Evolutionary conservation across 2,888 invertebrate genomes (phyloP).

Genomic region (Terebella lapidaria): DNA sequence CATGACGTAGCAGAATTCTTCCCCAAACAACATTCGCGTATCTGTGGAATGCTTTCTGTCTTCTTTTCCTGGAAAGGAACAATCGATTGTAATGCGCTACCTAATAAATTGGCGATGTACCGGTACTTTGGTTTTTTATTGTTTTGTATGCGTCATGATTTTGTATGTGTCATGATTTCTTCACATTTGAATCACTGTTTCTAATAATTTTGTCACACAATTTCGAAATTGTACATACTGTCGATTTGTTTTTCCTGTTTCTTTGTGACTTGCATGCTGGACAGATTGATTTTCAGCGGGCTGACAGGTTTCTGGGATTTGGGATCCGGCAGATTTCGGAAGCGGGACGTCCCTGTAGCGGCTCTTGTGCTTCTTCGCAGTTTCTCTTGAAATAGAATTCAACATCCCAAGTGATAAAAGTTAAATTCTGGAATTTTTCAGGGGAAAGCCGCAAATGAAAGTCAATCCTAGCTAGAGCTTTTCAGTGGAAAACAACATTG

Average conservation of each 20-base stretch:
- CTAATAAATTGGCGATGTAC: no score
- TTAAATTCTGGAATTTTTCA: no score
- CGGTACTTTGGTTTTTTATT: no score
- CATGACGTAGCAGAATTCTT: constrained; percentile 64
- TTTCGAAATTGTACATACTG: no score
- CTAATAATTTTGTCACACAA: no score
- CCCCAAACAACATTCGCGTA: constrained; percentile 18
- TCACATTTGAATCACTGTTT: no score
- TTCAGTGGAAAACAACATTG: no score
- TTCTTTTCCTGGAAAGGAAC: no score
- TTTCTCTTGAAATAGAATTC: background rate
- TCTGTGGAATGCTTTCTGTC: background rate
- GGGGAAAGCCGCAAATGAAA: no score
- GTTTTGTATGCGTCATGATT: no score
- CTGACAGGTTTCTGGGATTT: constrained; percentile 12
- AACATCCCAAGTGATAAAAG: no score
- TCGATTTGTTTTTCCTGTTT: background rate
- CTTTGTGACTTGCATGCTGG: background rate
- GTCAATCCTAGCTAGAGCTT: background rate
- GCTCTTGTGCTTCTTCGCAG: constrained; percentile 9
- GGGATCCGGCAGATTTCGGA: constrained; percentile 22
- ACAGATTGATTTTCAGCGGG: constrained; percentile 2
- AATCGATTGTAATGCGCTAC: background rate
- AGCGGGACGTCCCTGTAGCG: constrained; percentile 13
- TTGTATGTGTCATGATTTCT: no score